phyloP scores from a whole-genome alignment of 64 coral and sea anemone species.

The Cladopsammia gracilis region DNA sequence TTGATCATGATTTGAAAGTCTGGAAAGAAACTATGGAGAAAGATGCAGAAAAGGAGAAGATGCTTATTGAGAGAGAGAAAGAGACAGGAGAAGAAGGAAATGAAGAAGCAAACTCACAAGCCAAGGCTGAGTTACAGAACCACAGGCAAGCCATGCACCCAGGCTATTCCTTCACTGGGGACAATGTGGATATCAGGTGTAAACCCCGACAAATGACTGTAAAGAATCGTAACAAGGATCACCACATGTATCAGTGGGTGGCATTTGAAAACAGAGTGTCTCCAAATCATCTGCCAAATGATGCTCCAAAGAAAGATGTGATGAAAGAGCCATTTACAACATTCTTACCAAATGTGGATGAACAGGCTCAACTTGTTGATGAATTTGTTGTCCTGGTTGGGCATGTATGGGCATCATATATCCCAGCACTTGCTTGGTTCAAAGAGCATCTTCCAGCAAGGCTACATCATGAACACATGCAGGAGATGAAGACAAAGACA shows the following conservation, averaged over 20 bases:
- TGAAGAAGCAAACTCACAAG: too few species aligned
- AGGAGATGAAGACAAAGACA: slow-evolving; percentile 46
- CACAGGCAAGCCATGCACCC: slow-evolving; percentile 52
- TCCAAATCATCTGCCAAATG: slow-evolving; percentile 56
- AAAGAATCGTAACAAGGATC: slow-evolving; percentile 55
- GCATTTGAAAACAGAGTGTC: slow-evolving; percentile 29
- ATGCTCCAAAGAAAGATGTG: slow-evolving; percentile 1
- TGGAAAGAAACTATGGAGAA: slow-evolving; percentile 47
- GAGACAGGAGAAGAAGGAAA: too few species aligned
- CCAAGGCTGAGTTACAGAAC: too few species aligned
- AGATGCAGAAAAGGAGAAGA: not conserved
- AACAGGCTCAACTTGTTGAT: slow-evolving; percentile 23
- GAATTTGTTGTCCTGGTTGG: slow-evolving; percentile 56
- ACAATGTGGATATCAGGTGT: slow-evolving; percentile 57
- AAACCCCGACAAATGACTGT: slow-evolving; percentile 53
- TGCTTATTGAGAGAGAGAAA: too few species aligned
- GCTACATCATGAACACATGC: slow-evolving; percentile 47
- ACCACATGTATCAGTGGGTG: slow-evolving; percentile 52
- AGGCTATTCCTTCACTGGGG: slow-evolving; percentile 62
- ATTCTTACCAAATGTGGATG: slow-evolving; percentile 42
- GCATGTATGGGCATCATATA: slow-evolving; percentile 25
- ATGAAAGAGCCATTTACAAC: slow-evolving; percentile 26
- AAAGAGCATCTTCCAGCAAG: slow-evolving; percentile 23
- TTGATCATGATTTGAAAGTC: not conserved
- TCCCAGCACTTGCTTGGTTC: slow-evolving; percentile 47